Conservation (phyloP, 1,140 invertebrate genomes). For the Amyelois transitella region DNA sequence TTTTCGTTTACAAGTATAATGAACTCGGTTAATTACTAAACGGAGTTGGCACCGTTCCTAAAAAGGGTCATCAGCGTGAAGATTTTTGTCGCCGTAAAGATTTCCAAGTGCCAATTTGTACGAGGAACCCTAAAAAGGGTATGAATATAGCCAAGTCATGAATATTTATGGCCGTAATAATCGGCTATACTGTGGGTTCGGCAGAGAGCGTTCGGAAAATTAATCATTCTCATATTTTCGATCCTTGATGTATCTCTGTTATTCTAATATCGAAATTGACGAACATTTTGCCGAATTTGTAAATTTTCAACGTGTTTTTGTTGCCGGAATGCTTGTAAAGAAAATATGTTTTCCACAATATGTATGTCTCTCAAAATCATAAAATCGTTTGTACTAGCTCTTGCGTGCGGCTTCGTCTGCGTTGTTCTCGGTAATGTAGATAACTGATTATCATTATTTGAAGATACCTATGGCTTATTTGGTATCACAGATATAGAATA, state of each 20-base stretch:
- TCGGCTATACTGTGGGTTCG: background rate
- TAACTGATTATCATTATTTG: too few species aligned
- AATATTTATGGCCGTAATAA: background rate
- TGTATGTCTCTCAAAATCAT: background rate
- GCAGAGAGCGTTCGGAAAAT: background rate
- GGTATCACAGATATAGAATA: too few species aligned
- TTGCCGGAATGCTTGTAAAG: background rate
- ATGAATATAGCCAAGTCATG: background rate
- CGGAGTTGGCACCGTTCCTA: too few species aligned
- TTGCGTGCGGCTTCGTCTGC: too few species aligned
- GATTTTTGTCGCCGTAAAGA: background rate
- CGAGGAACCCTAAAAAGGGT: background rate
- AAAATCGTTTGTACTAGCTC: background rate
- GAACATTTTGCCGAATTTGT: background rate
- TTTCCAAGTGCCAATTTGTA: background rate
- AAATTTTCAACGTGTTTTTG: background rate
- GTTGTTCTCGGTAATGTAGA: too few species aligned
- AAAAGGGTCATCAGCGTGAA: too few species aligned
- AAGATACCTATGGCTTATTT: too few species aligned
- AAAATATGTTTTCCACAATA: too few species aligned
- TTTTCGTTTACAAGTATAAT: too few species aligned
- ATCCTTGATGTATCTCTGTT: background rate
- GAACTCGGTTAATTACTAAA: too few species aligned
- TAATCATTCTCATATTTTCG: background rate
- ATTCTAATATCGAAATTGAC: background rate